phyloP scores from a whole-genome alignment of 2,113 vertebrate species.

The Carassius carassius region DNA sequence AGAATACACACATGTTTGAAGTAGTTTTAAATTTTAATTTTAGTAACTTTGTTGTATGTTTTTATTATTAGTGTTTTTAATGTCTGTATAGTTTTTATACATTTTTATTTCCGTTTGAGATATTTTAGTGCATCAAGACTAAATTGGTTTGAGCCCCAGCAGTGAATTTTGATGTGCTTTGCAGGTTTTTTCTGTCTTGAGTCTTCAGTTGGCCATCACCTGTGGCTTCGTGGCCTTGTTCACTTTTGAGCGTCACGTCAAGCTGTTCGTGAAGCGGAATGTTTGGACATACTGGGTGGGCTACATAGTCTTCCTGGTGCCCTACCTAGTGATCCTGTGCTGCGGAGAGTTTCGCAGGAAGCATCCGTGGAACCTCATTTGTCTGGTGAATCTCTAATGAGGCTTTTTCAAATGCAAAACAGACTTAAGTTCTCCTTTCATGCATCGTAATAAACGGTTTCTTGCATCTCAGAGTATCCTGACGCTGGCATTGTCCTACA shows the following conservation, averaged over 20 bases:
- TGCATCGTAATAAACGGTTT: neutral
- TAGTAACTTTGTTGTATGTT: too few species aligned
- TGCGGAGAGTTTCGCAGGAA: constrained; percentile 92
- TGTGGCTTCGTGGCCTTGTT: constrained; percentile 88
- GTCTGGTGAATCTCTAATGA: constrained; percentile 75
- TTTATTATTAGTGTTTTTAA: too few species aligned
- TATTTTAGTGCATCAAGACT: too few species aligned
- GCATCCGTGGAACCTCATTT: constrained; percentile 93
- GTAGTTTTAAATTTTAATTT: too few species aligned
- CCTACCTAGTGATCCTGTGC: constrained; percentile 91
- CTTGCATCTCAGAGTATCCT: constrained; percentile 80
- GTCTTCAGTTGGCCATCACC: constrained; percentile 85
- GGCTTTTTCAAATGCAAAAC: neutral
- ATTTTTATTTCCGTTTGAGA: too few species aligned
- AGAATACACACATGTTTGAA: too few species aligned
- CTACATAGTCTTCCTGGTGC: constrained; percentile 87
- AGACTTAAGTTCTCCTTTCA: too few species aligned
- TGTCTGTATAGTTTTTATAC: too few species aligned
- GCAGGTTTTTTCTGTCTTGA: constrained; percentile 93
- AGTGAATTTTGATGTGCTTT: neutral
- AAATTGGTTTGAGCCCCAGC: neutral
- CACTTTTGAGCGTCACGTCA: constrained; percentile 84
- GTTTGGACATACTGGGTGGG: constrained; percentile 92
- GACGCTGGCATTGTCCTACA: constrained; percentile 92
- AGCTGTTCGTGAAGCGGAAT: constrained; percentile 81